Conservation (phyloP, 2,113 vertebrate species). For the Gracilinanus agilis region DNA sequence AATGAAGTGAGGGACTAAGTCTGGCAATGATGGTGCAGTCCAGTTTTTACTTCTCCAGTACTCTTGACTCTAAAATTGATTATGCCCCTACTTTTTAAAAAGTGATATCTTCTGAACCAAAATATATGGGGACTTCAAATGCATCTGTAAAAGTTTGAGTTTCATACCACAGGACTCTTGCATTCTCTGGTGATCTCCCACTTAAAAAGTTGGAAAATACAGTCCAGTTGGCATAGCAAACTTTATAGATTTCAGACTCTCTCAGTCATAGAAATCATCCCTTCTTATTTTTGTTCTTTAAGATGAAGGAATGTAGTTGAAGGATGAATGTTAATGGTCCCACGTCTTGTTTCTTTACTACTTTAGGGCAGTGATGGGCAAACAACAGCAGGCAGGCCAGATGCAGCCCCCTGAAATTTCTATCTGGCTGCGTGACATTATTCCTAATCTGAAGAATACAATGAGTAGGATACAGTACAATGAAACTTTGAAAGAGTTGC, state of each 20-base stretch:
- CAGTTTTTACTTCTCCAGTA: fast-evolving
- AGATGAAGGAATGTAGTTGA: neutral
- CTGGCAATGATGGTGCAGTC: neutral
- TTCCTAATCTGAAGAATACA: too few species aligned
- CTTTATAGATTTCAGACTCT: neutral
- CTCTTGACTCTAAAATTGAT: neutral
- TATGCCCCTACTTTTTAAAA: neutral
- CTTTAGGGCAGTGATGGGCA: too few species aligned
- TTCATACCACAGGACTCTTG: neutral
- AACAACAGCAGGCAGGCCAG: too few species aligned
- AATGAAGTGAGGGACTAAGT: neutral
- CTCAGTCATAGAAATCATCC: fast-evolving
- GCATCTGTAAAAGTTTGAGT: slow-evolving; percentile 55
- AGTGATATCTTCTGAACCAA: neutral
- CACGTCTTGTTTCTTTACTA: neutral
- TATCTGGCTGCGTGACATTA: too few species aligned
- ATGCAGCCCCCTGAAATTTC: too few species aligned
- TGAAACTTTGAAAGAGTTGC: too few species aligned
- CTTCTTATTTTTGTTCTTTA: neutral
- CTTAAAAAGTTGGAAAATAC: neutral
- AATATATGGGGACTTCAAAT: neutral
- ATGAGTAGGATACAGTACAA: too few species aligned
- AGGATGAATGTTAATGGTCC: neutral
- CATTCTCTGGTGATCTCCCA: neutral
- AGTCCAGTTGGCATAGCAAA: neutral